Percentiles rank a stretch among this genome's conserved stretches.
phyloP scores from a whole-genome alignment of 2,888 invertebrate species.

The Agrypnus murinus region DNA sequence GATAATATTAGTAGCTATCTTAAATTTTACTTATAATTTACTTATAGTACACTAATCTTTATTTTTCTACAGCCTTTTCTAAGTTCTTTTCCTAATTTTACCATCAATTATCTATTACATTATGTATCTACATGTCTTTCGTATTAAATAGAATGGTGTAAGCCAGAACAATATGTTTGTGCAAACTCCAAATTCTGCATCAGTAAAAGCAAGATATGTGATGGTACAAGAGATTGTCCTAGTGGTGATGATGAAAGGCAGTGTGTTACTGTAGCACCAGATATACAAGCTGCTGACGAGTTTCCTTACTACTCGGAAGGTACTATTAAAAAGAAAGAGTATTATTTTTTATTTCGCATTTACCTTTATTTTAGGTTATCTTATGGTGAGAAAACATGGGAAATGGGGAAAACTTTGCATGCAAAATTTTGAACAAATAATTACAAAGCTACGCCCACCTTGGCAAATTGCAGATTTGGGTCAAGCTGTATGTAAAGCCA shows the following conservation, averaged over 20 bases:
- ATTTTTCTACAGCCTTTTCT: no score
- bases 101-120: no score
- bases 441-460: slow-evolving; percentile 75
- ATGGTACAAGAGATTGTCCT: slow-evolving; percentile 82
- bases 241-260: slow-evolving; percentile 85
- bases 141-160: slow-evolving; percentile 86
- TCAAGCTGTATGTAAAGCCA: slow-evolving; percentile 83
- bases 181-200: slow-evolving; percentile 83
- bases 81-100: no score
- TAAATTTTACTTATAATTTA: no score
- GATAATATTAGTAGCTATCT: no score
- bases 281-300: slow-evolving; percentile 74
- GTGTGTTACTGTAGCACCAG: slow-evolving; percentile 80
- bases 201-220: slow-evolving; percentile 79
- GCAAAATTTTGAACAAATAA: slow-evolving; percentile 78
- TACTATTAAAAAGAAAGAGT: slow-evolving; percentile 57
- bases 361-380: slow-evolving; percentile 73
- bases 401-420: slow-evolving; percentile 86
- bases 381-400: slow-evolving; percentile 84
- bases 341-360: slow-evolving; percentile 11
- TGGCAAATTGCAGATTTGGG: slow-evolving; percentile 83
- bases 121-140: no score
- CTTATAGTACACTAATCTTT: no score
- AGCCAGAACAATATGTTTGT: slow-evolving; percentile 82
- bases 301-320: slow-evolving; percentile 79